Percentiles rank a stretch among this genome's conserved stretches.
Conservation (phyloP, 2,797 vertebrate genomes). For the Neosalanx taihuensis region DNA sequence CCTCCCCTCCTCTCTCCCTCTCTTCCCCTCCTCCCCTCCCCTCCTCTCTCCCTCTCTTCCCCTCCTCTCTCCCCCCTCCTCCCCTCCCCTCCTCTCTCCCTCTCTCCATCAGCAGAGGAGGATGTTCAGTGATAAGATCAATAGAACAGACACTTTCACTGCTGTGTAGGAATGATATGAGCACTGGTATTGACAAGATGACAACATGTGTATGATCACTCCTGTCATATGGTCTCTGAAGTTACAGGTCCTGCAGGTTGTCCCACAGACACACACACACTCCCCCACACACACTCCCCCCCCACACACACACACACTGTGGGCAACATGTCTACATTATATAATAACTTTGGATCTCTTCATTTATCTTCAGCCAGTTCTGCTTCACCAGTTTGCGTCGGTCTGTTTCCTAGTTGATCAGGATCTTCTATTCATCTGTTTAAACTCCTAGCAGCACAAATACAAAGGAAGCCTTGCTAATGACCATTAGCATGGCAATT, state of each 20-base stretch:
- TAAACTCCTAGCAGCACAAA: too few species aligned
- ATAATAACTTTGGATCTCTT: too few species aligned
- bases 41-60: background rate
- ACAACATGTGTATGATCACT: background rate
- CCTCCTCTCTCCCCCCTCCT: background rate
- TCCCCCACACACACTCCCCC: background rate
- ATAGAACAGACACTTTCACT: constrained; percentile 19
- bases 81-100: background rate
- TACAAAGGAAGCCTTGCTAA: background rate
- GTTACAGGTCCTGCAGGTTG: too few species aligned
- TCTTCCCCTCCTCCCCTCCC: too few species aligned
- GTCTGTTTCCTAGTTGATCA: too few species aligned
- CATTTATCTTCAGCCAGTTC: too few species aligned
- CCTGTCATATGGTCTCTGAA: too few species aligned
- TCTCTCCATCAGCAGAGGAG: constrained; percentile 19
- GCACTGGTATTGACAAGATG: constrained; percentile 27
- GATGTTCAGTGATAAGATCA: constrained; percentile 32
- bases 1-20: background rate
- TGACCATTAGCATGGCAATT: constrained; percentile 34
- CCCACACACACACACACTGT: background rate
- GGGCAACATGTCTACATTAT: too few species aligned
- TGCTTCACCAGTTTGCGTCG: too few species aligned
- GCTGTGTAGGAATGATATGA: constrained; percentile 36
- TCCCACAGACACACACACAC: background rate
- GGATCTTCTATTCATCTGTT: too few species aligned